Evolutionary conservation across 1,140 invertebrate genomes (phyloP).

Genomic region (Acromyrmex echinatior): DNA sequence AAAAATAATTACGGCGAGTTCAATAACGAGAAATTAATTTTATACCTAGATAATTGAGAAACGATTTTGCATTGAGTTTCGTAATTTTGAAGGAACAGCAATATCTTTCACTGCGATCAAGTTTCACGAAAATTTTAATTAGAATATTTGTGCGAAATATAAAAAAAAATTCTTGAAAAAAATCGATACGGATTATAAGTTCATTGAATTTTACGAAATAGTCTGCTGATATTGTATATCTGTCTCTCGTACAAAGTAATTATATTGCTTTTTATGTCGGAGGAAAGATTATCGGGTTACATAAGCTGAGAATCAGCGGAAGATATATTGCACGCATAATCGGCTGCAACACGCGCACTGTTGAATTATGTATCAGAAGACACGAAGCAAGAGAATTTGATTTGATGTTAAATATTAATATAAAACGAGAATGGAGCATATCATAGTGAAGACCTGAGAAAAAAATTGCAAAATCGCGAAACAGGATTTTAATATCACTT

Average conservation of each 20-base stretch:
- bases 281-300: slow-evolving; percentile 36
- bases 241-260: background rate
- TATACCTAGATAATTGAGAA: background rate
- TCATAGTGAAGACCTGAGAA: background rate
- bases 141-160: background rate
- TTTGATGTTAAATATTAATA: slow-evolving; percentile 44
- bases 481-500: background rate
- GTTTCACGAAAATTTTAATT: background rate
- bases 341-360: slow-evolving; percentile 32
- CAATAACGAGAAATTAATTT: background rate
- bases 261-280: slow-evolving; percentile 36
- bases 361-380: slow-evolving; percentile 52
- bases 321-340: slow-evolving; percentile 60
- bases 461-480: background rate
- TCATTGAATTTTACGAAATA: background rate
- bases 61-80: background rate
- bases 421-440: background rate
- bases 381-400: slow-evolving; percentile 30
- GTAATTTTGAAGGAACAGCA: background rate
- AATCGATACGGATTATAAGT: background rate
- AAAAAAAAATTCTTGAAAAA: background rate
- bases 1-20: background rate
- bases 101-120: background rate
- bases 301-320: slow-evolving; percentile 29
- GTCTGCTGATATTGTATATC: background rate